Base-by-base conservation (phyloP, 2,113 vertebrate genomes). In the Trochalopteron elliotii region DNA sequence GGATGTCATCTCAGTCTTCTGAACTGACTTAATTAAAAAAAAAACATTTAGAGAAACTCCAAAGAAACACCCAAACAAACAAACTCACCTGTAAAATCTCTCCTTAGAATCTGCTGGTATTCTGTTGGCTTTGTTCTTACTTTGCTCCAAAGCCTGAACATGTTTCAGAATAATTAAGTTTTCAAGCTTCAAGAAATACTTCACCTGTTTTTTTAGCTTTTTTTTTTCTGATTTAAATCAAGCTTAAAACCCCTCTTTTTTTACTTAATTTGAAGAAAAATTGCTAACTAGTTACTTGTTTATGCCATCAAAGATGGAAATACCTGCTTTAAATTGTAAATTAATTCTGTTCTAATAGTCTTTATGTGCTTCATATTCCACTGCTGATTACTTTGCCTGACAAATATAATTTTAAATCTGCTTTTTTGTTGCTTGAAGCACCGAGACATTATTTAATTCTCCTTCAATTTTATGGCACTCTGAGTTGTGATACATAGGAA, bases 311-410 rank as follows among this genome's bases (percentile, higher is more conserved):
- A 64, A 82, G 20, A 70, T 56, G n/a, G 42, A 85, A 96, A 92
- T 60, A 44, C 13, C 20, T 79, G 12, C 30, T 94, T 93, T 67
- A 76, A 69, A 71, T 74, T 71, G 39, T 77, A 89, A 96, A 93
- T 77, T 27, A 63, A 84, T 79, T 89, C 30, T 20, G 28, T 88
- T 90, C 15, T 28, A 89, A 27, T 15, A 65, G 42, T n/a, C 17
- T 42, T 92, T 44, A 81, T 65, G 40, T 5, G 4, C 64, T 89
- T 89, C 74, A 57, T 20, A 27, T 95, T 93, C 28, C 7, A n/a
- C 53, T 91, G 28, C 40, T 94, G 87, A 92, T 96, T 83, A 71
- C 33, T 91, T 91, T 84, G 39, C 70, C 31, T 84, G 49, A 82
- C 11, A 90, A 90, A 70, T 83, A 42, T 13, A 11, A 30, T 78